Percentiles rank a stretch among this genome's conserved stretches.
Evolutionary conservation across 2,888 invertebrate genomes (phyloP).

Genomic region (Prosapia bicincta): DNA sequence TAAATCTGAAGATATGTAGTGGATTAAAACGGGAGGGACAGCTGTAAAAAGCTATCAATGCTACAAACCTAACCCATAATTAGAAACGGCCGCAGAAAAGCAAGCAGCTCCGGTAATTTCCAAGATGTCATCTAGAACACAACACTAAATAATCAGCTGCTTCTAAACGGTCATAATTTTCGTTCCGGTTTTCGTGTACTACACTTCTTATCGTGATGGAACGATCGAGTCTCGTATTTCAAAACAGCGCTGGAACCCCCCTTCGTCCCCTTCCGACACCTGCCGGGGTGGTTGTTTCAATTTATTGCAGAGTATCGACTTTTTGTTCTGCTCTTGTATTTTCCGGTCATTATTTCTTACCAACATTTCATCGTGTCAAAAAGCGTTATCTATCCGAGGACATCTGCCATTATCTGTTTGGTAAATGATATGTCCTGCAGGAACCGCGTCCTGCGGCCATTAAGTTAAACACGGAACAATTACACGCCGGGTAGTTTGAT

Average conservation of each 20-base stretch:
- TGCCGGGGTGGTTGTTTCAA: neutral
- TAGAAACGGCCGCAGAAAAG: neutral
- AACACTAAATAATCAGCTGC: slow-evolving; percentile 18
- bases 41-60: neutral
- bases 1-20: neutral
- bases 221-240: slow-evolving; percentile 23
- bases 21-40: neutral
- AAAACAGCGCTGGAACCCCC: slow-evolving; percentile 1
- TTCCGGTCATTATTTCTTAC: neutral
- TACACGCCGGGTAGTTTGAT: neutral
- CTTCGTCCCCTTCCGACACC: neutral
- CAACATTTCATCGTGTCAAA: neutral
- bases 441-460: neutral
- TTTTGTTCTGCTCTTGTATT: neutral
- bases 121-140: slow-evolving; percentile 13
- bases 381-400: neutral
- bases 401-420: neutral
- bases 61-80: neutral
- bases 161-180: slow-evolving; percentile 26
- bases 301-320: neutral
- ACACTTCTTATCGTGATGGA: slow-evolving; percentile 10
- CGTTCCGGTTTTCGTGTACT: slow-evolving; percentile 28
- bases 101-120: slow-evolving; percentile 18
- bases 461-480: no score
- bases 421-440: neutral